These are phyloP conservation scores for Drepana arcuata DNA, from an alignment of 1,140 invertebrate genomes.

Conservation along the genomic window DNA sequence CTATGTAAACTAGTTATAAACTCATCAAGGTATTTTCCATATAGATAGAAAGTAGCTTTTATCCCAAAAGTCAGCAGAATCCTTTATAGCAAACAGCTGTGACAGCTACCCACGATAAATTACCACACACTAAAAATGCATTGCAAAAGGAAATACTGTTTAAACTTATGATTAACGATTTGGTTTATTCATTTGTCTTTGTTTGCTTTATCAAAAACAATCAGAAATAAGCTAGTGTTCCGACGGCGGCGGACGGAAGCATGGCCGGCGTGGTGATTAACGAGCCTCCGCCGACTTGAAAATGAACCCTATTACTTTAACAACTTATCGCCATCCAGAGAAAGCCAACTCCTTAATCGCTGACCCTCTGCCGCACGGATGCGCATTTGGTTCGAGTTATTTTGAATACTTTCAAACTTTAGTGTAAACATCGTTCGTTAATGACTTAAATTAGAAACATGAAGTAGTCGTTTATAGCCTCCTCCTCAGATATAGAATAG, in stretches of 20 bases:
- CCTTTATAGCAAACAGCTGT: no score
- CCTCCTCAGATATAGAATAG: no score
- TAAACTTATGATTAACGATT: conserved; percentile 50
- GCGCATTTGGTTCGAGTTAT: neutral
- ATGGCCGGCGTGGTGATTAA: conserved; percentile 46
- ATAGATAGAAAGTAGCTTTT: no score
- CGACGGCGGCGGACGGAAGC: conserved; percentile 46
- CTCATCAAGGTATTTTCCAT: no score
- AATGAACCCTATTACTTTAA: conserved; percentile 63
- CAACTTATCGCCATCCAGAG: conserved; percentile 39
- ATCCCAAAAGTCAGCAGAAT: no score
- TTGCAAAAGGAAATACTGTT: conserved; percentile 19
- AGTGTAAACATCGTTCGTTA: no score
- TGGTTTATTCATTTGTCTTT: conserved; percentile 43
- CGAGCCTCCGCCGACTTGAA: conserved; percentile 51
- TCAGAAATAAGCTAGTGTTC: conserved; percentile 59
- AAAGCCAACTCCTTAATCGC: conserved; percentile 48
- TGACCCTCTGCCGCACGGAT: conserved; percentile 26
- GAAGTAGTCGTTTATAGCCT: no score
- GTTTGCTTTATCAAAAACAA: conserved; percentile 65
- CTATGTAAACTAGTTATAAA: no score
- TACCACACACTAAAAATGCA: conserved; percentile 4
- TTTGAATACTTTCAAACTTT: no score
- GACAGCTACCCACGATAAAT: no score
- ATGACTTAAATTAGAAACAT: no score